Conservation (phyloP, 2,113 vertebrate species). For the Nettapus auritus region DNA sequence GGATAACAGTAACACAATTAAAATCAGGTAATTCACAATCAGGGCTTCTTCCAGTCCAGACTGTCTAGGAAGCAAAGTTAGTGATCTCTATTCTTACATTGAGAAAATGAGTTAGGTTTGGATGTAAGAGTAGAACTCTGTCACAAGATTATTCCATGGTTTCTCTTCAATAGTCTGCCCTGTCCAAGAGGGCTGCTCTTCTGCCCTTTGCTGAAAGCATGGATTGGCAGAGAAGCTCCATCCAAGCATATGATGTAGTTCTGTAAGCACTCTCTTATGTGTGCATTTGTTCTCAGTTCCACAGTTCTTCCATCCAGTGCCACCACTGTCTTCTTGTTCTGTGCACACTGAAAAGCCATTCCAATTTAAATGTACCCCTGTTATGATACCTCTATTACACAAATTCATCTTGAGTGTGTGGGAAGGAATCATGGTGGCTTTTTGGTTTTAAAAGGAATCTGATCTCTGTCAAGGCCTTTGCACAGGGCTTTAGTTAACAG, state of each 20-base stretch:
- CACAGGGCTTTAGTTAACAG: conserved; percentile 25
- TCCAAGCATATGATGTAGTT: not conserved
- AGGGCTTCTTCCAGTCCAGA: not conserved
- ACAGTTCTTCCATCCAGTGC: conserved; percentile 3
- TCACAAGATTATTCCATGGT: not conserved
- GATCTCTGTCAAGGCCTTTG: conserved; percentile 21
- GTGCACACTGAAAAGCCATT: not conserved
- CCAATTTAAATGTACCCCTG: conserved; percentile 31
- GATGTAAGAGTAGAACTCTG: not conserved
- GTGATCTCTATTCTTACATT: not conserved
- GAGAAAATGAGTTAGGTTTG: not conserved
- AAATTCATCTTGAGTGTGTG: conserved; percentile 18
- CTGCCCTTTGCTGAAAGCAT: not conserved
- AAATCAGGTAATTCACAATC: not conserved
- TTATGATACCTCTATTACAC: conserved; percentile 47
- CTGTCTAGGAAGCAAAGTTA: not conserved
- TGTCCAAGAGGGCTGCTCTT: not conserved
- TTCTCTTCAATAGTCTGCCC: not conserved
- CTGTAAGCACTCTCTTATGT: not conserved
- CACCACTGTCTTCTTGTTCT: not conserved
- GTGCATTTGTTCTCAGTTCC: conserved; percentile 19
- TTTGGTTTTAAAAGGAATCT: conserved; percentile 47
- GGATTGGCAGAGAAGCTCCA: rapidly evolving
- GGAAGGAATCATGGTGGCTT: not conserved
- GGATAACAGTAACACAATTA: not conserved